Evolutionary conservation across 2,888 invertebrate species (phyloP).

Genomic region (Mythimna pallens): DNA sequence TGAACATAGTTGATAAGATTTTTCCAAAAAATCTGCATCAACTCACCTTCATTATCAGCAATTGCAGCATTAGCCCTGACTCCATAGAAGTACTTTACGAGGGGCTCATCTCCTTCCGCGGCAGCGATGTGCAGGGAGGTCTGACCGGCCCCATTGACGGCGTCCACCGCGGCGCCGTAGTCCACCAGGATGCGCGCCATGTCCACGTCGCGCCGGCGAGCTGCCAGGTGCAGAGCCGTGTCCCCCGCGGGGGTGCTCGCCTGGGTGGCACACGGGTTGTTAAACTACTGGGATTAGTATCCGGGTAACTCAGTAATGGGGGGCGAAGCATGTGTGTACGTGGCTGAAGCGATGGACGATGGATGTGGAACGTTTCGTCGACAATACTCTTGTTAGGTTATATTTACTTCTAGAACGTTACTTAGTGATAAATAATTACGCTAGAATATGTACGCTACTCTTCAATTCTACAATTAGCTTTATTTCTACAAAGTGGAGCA

Average conservation of each 20-base stretch:
- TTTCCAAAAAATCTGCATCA: not conserved
- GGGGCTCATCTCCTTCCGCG: constrained; percentile 97
- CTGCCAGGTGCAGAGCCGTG: constrained; percentile 98
- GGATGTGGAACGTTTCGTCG: constrained; percentile 30
- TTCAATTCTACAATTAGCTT: not conserved
- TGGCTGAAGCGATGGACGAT: constrained; percentile 30
- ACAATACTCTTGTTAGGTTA: not conserved
- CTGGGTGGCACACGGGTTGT: constrained; percentile 75
- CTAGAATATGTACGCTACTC: constrained; percentile 10
- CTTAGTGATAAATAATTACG: not conserved
- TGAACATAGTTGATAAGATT: not conserved
- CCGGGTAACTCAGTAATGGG: constrained; percentile 52
- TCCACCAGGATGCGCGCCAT: constrained; percentile 98
- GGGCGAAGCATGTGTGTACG: constrained; percentile 33
- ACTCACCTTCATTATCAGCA: constrained; percentile 96
- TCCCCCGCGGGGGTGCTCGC: constrained; percentile 96
- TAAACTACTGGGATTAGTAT: constrained; percentile 61
- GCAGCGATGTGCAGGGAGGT: constrained; percentile 98
- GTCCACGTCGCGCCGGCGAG: constrained; percentile 97
- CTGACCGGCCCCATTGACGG: constrained; percentile 98
- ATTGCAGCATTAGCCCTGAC: constrained; percentile 98
- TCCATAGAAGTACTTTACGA: constrained; percentile 98
- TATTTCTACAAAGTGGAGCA: constrained; percentile 5
- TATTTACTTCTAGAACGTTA: not conserved
- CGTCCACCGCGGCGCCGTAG: constrained; percentile 97